phyloP scores from a whole-genome alignment of 1,140 invertebrate genomes.

The Sarcophaga peregrina region DNA sequence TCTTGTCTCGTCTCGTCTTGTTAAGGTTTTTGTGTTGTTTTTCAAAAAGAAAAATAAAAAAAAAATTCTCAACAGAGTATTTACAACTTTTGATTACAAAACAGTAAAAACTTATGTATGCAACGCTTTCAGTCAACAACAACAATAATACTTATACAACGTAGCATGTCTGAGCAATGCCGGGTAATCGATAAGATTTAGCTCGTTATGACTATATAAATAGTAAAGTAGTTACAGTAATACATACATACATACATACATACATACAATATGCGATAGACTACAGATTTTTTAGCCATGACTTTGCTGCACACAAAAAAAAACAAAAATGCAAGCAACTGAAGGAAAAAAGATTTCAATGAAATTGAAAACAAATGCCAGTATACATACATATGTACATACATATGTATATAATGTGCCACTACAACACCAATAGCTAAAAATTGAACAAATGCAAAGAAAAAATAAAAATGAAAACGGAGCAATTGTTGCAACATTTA shows the following conservation, averaged over 20 bases:
- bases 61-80: too few relatives aligned
- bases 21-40: too few relatives aligned
- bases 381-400: neutral
- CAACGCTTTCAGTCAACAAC: too few relatives aligned
- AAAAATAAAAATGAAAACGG: slow-evolving; percentile 2
- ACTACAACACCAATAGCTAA: slow-evolving; percentile 15
- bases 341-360: slow-evolving; percentile 22
- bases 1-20: too few relatives aligned
- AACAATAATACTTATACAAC: neutral
- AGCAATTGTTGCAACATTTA: slow-evolving; percentile 1
- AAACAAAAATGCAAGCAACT: neutral
- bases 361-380: slow-evolving; percentile 39
- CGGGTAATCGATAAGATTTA: slow-evolving; percentile 5
- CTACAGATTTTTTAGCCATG: neutral
- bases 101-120: too few relatives aligned
- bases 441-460: slow-evolving; percentile 18
- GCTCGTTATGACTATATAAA: neutral
- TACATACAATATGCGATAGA: too few relatives aligned
- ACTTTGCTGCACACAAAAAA: slow-evolving; percentile 30
- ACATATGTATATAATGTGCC: neutral
- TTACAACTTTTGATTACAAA: too few relatives aligned
- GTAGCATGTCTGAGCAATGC: neutral
- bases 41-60: too few relatives aligned
- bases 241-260: neutral
- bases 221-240: neutral